Evolutionary conservation across 2,113 vertebrate species (phyloP), one percentile per base, ranked within the genome.

Genomic region (Burhinus oedicnemus): DNA sequence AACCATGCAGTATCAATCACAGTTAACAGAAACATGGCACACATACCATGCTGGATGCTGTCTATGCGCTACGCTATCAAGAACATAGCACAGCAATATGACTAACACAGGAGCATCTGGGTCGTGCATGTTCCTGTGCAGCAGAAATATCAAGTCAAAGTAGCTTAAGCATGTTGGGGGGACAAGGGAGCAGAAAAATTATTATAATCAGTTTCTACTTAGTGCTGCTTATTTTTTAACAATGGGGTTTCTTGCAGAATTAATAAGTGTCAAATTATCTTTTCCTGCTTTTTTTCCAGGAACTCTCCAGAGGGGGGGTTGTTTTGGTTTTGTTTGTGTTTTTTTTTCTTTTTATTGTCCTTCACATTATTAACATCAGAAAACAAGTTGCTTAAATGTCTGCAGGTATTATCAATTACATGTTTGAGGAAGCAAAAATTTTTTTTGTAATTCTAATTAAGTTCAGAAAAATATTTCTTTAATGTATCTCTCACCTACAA

Each of bases 401-500:
- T 91, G 32, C 32, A 77, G 30, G 4, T 61, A 57, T 76, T 75
- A 76, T 27, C 52, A 86, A 69, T 83, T 69, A 69, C 3, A 27
- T 25, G 42, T 38, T n/a, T 54, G 44, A 82, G 22, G 83, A 91
- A 79, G 40, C 30, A 87, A 49, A 26, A 57, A 60, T n/a, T 74
- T 45, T 29, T 80, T 65, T 51, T 27, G 9, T 5, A 79, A 68
- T 81, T 75, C 26, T 65, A 83, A 62, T 58, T 58, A 83, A 40
- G 6, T 80, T 66, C n/a, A 89, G 36, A 85, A 93, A 40, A 87
- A 88, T 32, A 68, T 30, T 89, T 87, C 32, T 86, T 91, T 68
- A 65, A 30, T 36, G 12, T 54, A 55, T 58, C 60, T 71, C 5
- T 72, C 54, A 40, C 49, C n/a, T 64, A 51, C 22, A 64, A 82